phyloP scores from a whole-genome alignment of 1,140 invertebrate species.

The Lamellibrachia luymesi region DNA sequence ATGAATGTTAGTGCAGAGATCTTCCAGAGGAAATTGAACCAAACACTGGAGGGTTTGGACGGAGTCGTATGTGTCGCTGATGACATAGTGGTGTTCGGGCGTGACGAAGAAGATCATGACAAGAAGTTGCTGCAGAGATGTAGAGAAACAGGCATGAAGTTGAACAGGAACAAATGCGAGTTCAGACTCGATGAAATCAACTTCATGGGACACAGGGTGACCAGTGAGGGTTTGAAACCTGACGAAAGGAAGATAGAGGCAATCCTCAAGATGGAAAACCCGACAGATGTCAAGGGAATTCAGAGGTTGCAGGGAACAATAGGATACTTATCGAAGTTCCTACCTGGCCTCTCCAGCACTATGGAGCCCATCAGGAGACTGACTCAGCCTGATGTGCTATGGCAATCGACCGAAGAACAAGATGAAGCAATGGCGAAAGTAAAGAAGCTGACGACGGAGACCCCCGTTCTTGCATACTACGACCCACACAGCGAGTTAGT shows the following conservation, averaged over 20 bases:
- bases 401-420: neutral
- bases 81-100: no score
- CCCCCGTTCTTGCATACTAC: constrained; percentile 40
- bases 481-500: constrained; percentile 51
- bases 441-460: constrained; percentile 14
- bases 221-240: no score
- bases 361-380: neutral
- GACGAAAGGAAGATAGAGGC: constrained; percentile 30
- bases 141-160: constrained; percentile 41
- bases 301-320: constrained; percentile 28
- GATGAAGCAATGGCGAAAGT: no score
- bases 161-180: constrained; percentile 35
- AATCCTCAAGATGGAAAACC: constrained; percentile 21
- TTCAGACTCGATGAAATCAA: no score
- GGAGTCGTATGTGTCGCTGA: no score
- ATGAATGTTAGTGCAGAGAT: no score
- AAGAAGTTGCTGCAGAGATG: no score
- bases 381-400: constrained; percentile 17
- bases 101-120: no score
- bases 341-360: no score
- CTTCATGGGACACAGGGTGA: no score
- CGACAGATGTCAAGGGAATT: constrained; percentile 25
- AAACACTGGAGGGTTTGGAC: constrained; percentile 40
- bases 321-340: constrained; percentile 34
- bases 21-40: neutral